Base-by-base conservation (phyloP, 2,888 invertebrate genomes). In the Plutella xylostella region DNA sequence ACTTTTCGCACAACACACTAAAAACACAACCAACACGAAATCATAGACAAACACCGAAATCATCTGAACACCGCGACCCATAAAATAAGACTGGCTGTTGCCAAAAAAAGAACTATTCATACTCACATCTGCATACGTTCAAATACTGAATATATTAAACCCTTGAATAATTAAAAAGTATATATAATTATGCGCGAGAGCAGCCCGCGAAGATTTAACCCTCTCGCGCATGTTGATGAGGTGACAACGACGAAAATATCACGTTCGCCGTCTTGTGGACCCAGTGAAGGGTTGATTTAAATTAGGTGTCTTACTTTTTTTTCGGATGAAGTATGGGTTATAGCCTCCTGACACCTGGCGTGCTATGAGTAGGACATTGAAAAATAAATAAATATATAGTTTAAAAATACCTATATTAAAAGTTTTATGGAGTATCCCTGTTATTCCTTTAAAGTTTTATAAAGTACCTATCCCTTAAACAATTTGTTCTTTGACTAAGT, bases 81-180 rank as follows among this genome's bases (percentile, higher is more conserved):
- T 72, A 58, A 68, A 60, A 57, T 57, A 57, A 62, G 56, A 82
- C 82, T 82, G 79, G 72, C 55, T 64, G 54, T 53, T 53, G 49
- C 55, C n/a, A 54, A 59, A 63, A 65, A 68, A 70, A 72, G 68
- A 61, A 58, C 55, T 52, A 65, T 63, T 61, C 63, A 60, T 64
- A 63, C 64, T 65, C 42, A 61, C 58, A 61, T 72, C 65, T 64
- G 62, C 58, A 64, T 68, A 28, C 19, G 11, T 72, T 67, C 56
- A 61, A 63, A 68, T 68, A 62, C 55, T 56, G 78, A 71, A 79
- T 73, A 79, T 61, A 77, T 80, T 79, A 74, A 62, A 79, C 82
- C 83, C 83, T 74, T 79, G 79, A 74, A 83, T 79, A 83, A 83
- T 83, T 83, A 83, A 82, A 79, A 78, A n/a, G n/a, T n/a, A n/a